Percentiles rank a stretch among this genome's conserved stretches.
These are phyloP conservation scores for Irena cyanogastra DNA, from an alignment of 2,113 vertebrate species.

Conservation along the genomic window DNA sequence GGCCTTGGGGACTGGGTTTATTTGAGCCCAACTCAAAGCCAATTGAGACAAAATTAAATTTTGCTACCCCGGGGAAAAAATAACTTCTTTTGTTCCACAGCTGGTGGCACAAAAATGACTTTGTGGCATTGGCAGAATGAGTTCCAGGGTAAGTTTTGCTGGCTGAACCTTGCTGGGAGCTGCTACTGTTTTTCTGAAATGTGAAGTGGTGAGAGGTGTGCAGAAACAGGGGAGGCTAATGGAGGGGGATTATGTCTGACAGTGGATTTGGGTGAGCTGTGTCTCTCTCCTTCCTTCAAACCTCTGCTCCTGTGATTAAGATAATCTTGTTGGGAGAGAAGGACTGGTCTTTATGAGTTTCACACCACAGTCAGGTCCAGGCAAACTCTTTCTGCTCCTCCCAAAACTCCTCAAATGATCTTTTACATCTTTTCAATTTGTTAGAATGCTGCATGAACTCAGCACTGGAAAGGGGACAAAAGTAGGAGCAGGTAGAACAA, in stretches of 20 bases:
- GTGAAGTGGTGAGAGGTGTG: background rate
- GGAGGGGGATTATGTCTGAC: background rate
- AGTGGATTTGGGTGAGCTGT: background rate
- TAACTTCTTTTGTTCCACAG: background rate
- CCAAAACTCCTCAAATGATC: background rate
- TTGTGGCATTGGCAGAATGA: background rate
- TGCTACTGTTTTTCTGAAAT: background rate
- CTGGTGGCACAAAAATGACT: background rate
- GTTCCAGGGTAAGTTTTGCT: background rate
- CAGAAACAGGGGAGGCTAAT: background rate
- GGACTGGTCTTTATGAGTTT: background rate
- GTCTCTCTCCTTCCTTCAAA: background rate
- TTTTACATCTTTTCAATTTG: background rate
- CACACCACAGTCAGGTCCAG: background rate
- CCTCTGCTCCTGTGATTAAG: background rate
- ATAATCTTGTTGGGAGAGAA: background rate
- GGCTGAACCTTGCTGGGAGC: background rate
- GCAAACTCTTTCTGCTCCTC: background rate
- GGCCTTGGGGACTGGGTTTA: constrained; percentile 26
- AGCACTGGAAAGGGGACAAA: background rate
- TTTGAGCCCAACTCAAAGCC: constrained; percentile 2
- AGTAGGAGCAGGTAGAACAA: background rate
- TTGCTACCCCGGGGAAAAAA: constrained; percentile 4
- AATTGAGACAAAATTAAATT: constrained; percentile 61
- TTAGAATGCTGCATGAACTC: background rate